These are phyloP conservation scores for Poeciliopsis turrubarensis DNA, from an alignment of 2,113 vertebrate genomes.

Conservation along the genomic window DNA sequence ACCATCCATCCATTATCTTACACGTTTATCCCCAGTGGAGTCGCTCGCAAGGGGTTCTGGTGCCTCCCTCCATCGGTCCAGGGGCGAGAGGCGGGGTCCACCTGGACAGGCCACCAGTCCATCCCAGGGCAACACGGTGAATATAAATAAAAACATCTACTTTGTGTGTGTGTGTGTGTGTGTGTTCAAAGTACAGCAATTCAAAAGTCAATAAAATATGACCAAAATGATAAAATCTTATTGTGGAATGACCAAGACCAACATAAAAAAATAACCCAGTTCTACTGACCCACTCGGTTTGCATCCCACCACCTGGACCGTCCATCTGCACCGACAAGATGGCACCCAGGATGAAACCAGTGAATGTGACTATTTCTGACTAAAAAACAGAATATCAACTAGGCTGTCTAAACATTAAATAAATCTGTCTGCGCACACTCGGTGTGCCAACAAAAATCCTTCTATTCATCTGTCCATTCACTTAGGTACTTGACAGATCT, in stretches of 20 bases:
- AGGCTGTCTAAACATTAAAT: conserved; percentile 17
- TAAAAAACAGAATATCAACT: conserved; percentile 20
- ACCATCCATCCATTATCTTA: not conserved
- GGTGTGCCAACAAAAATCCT: not conserved
- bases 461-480: not conserved
- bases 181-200: not conserved
- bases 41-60: too few relatives aligned
- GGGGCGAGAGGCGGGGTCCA: too few relatives aligned
- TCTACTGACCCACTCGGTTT: conserved; percentile 72
- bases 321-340: conserved; percentile 63
- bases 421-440: not conserved
- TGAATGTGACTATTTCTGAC: conserved; percentile 23
- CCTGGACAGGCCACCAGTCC: too few relatives aligned
- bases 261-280: conserved; percentile 26
- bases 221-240: not conserved
- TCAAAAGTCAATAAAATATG: not conserved
- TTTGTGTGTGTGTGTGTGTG: not conserved
- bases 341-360: conserved; percentile 44
- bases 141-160: too few relatives aligned
- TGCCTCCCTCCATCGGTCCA: too few relatives aligned
- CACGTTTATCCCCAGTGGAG: too few relatives aligned
- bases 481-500: not conserved
- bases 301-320: conserved; percentile 68
- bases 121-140: too few relatives aligned
- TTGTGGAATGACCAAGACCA: not conserved